These are phyloP conservation scores for Odontocerum albicorne DNA, from an alignment of 2,888 invertebrate species.

Conservation along the genomic window DNA sequence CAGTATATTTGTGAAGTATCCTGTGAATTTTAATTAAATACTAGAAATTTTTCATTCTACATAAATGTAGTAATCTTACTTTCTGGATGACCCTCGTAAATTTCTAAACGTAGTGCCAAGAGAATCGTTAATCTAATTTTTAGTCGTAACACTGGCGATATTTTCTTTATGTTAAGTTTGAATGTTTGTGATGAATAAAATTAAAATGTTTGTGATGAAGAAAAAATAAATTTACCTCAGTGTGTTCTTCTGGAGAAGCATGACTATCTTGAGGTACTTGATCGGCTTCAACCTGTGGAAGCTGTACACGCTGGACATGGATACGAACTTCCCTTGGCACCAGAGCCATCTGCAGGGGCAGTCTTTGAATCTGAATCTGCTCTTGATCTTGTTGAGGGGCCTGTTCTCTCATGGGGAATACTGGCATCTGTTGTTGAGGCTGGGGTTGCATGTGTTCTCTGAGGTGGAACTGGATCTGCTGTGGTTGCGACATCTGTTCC, in stretches of 20 bases:
- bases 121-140: too few relatives aligned
- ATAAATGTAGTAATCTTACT: too few relatives aligned
- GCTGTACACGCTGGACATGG: conserved; percentile 52
- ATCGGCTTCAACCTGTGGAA: conserved; percentile 33
- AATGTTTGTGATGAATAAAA: too few relatives aligned
- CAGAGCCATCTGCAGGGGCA: conserved; percentile 45
- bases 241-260: conserved; percentile 26
- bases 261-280: conserved; percentile 34
- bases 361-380: conserved; percentile 40
- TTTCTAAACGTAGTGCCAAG: too few relatives aligned
- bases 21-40: too few relatives aligned
- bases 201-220: too few relatives aligned
- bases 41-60: too few relatives aligned
- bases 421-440: conserved; percentile 3
- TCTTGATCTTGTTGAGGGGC: conserved; percentile 21
- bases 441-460: conserved; percentile 22
- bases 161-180: too few relatives aligned
- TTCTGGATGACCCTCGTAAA: too few relatives aligned
- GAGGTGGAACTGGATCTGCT: conserved; percentile 38
- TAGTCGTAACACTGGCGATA: too few relatives aligned
- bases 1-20: too few relatives aligned
- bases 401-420: conserved; percentile 20
- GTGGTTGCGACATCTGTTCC: conserved; percentile 42
- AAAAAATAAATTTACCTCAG: conserved; percentile 4
- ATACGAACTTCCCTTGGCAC: conserved; percentile 53